Base-by-base conservation (phyloP, 2,888 invertebrate species). In the Agrochola macilenta region DNA sequence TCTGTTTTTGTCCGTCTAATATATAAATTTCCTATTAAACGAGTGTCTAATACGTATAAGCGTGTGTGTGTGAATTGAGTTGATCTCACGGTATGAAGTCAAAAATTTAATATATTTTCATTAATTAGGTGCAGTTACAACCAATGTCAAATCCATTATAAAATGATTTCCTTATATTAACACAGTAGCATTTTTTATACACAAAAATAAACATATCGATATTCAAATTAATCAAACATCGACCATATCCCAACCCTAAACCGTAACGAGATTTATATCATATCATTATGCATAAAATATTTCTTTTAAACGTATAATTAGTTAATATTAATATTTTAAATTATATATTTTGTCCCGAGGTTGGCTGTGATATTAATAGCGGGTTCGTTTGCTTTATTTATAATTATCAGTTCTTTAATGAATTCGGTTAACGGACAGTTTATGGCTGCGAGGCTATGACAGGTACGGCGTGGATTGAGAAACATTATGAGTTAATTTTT, bases 211-310 rank as follows among this genome's bases (percentile, higher is more conserved):
- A 63, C 39, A n/a, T 2, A 86, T 84, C 81, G 82, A 87, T 66
- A 81, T 4, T 1, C 0, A 80, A 80, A 80, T 54, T 2, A 35
- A 9, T 7, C 64, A 85, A 46, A 69, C 61, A 88, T 88, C 86
- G 88, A 88, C 81, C 49, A 23, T 11, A 65, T 58, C 92, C 86
- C 95, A 91, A 75, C 95, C 83, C 95, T 95, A 95, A 65, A 81
- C 82, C 88, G 90, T 91, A 92, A 92, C 91, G 92, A 95, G 96
- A 96, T 96, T 96, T 96, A 96, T 96, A 96, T 96, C 95, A 90
- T 93, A 95, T 96, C 96, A 96, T 96, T 96, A 96, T 94, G 94
- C 94, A 96, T 96, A 96, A 96, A 95, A 96, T 96, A 96, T 96
- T 95, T 96, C 95, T 95, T 95, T 95, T 94, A 95, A 96, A 93